Evolutionary conservation across 2,888 invertebrate genomes (phyloP).

Genomic region (Anorthoa munda): DNA sequence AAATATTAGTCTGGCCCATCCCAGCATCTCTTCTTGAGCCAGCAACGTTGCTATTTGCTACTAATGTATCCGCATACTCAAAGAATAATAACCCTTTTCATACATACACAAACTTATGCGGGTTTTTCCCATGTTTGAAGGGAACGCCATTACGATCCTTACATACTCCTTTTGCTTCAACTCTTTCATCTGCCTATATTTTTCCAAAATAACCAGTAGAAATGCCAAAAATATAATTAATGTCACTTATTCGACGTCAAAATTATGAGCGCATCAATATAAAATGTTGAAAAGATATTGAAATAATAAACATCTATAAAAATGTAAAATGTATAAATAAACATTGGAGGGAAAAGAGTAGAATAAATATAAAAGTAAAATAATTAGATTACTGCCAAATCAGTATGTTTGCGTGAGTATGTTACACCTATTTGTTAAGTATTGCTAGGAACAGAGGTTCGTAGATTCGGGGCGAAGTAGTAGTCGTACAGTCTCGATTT

Average conservation of each 20-base stretch:
- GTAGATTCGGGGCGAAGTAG: too few relatives aligned
- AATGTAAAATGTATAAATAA: conserved; percentile 68
- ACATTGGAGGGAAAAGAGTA: conserved; percentile 36
- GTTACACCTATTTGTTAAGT: too few relatives aligned
- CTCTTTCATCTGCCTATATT: background rate
- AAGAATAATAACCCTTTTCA: conserved; percentile 18
- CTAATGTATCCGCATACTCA: background rate
- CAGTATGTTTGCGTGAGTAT: conserved; percentile 72
- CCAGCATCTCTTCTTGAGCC: too few relatives aligned
- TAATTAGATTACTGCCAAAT: conserved; percentile 47
- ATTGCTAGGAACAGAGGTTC: too few relatives aligned
- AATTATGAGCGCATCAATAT: background rate
- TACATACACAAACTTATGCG: too few relatives aligned
- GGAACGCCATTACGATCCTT: too few relatives aligned
- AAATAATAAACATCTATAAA: conserved; percentile 49
- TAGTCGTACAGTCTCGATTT: too few relatives aligned
- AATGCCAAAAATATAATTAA: conserved; percentile 8
- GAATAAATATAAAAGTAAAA: conserved; percentile 34
- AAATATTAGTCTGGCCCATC: too few relatives aligned
- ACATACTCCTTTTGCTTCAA: too few relatives aligned
- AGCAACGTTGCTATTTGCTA: too few relatives aligned
- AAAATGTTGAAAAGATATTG: conserved; percentile 51
- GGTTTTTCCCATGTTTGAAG: too few relatives aligned
- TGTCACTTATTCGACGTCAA: conserved; percentile 11
- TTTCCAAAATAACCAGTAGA: background rate